These are phyloP conservation scores for Dasypus novemcinctus DNA, from an alignment of 2,113 vertebrate species.

Conservation along the genomic window DNA sequence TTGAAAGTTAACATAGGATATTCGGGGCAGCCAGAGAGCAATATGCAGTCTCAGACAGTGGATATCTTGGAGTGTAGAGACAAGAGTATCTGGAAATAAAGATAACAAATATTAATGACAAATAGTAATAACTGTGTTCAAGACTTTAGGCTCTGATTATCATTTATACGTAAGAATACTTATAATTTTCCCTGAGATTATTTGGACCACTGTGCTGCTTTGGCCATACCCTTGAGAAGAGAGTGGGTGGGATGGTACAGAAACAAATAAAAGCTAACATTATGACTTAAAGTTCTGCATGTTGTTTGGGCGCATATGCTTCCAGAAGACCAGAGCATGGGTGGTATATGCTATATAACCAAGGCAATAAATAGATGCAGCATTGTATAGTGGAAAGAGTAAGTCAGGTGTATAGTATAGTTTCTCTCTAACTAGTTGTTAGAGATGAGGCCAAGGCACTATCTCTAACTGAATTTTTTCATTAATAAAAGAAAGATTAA, in stretches of 20 bases:
- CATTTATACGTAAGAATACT: slow-evolving; percentile 8
- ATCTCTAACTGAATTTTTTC: not conserved
- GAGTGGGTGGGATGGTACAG: not conserved
- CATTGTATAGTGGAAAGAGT: not conserved
- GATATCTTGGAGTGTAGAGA: not conserved
- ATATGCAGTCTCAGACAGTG: not conserved
- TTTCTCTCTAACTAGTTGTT: not conserved
- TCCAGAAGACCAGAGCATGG: slow-evolving; percentile 6
- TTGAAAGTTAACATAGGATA: slow-evolving; percentile 11
- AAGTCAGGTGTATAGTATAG: not conserved
- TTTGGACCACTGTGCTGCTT: not conserved
- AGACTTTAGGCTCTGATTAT: not conserved
- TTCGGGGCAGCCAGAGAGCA: not conserved
- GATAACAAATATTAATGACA: not conserved
- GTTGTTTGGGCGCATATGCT: not conserved
- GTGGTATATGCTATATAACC: not conserved
- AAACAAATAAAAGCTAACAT: not conserved
- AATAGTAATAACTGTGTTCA: not conserved
- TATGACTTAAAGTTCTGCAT: slow-evolving; percentile 7
- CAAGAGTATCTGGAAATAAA: not conserved
- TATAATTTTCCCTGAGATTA: not conserved
- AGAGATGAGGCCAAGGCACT: not conserved
- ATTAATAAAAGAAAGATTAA: not conserved
- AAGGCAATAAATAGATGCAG: not conserved
- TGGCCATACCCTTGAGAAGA: not conserved